Evolutionary conservation across 2,888 invertebrate species (phyloP).

Genomic region (Morpho helenor): DNA sequence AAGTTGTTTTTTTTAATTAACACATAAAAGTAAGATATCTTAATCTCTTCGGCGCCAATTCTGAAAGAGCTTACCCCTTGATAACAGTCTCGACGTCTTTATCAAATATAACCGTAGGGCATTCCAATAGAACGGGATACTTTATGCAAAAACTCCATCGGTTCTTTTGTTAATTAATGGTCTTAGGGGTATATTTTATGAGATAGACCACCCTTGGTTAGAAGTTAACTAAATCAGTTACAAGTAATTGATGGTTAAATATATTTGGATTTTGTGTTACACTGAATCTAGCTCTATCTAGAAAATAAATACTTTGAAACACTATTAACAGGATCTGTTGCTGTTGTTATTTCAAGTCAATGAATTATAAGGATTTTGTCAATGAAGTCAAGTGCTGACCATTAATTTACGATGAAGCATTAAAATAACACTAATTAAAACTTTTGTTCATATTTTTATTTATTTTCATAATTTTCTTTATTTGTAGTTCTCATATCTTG

Average conservation of each 20-base stretch:
- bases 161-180: constrained; percentile 50
- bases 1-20: constrained; percentile 73
- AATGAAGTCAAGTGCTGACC: too few relatives aligned
- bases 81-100: constrained; percentile 65
- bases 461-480: too few relatives aligned
- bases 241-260: constrained; percentile 4
- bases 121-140: constrained; percentile 52
- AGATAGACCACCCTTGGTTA: constrained; percentile 51
- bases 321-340: too few relatives aligned
- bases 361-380: too few relatives aligned
- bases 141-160: constrained; percentile 65
- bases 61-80: constrained; percentile 65
- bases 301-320: too few relatives aligned
- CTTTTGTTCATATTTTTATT: too few relatives aligned
- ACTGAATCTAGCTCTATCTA: too few relatives aligned
- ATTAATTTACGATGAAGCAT: too few relatives aligned
- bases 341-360: too few relatives aligned
- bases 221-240: background rate
- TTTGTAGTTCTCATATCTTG: too few relatives aligned
- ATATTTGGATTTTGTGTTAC: background rate
- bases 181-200: constrained; percentile 40
- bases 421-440: too few relatives aligned
- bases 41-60: constrained; percentile 76
- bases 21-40: constrained; percentile 70
- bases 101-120: constrained; percentile 57